Conservation (phyloP, 2,113 vertebrate species). For the Paradisaea rubra region DNA sequence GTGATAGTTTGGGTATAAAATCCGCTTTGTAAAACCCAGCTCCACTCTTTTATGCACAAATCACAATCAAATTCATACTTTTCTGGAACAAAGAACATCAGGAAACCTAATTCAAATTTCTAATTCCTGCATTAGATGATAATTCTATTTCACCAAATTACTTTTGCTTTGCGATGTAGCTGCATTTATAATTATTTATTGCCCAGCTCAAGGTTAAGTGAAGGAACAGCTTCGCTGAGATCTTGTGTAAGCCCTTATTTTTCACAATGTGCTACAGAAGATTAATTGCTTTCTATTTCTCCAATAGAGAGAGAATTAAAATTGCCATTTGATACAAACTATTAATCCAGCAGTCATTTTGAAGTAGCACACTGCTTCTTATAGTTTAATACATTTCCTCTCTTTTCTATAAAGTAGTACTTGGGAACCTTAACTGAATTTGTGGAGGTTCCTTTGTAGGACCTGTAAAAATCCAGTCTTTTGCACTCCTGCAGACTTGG, state of each 20-base stretch:
- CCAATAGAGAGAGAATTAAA: neutral
- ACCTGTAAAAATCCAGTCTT: neutral
- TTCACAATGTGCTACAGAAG: neutral
- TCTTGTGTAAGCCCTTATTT: slow-evolving; percentile 10
- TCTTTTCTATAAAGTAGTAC: neutral
- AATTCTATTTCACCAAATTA: slow-evolving; percentile 39
- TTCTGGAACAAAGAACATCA: neutral
- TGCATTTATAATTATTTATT: slow-evolving; percentile 47
- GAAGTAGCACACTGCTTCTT: neutral
- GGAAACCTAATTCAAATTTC: slow-evolving; percentile 4
- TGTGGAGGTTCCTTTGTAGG: neutral
- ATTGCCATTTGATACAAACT: slow-evolving; percentile 10
- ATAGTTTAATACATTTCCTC: neutral
- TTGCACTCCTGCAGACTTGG: neutral
- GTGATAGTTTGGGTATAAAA: neutral
- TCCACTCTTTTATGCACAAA: neutral
- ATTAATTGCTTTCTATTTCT: slow-evolving; percentile 42
- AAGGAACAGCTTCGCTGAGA: slow-evolving; percentile 12
- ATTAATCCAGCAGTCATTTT: neutral
- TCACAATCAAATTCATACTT: neutral
- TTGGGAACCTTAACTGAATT: neutral
- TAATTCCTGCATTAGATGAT: slow-evolving; percentile 17
- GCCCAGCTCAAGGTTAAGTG: slow-evolving; percentile 32
- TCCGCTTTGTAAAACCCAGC: neutral
- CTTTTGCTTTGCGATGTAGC: neutral